Percentiles rank a stretch among this genome's conserved stretches.
These are phyloP conservation scores for Trialeurodes vaporariorum DNA, from an alignment of 1,140 invertebrate species.

Conservation along the genomic window DNA sequence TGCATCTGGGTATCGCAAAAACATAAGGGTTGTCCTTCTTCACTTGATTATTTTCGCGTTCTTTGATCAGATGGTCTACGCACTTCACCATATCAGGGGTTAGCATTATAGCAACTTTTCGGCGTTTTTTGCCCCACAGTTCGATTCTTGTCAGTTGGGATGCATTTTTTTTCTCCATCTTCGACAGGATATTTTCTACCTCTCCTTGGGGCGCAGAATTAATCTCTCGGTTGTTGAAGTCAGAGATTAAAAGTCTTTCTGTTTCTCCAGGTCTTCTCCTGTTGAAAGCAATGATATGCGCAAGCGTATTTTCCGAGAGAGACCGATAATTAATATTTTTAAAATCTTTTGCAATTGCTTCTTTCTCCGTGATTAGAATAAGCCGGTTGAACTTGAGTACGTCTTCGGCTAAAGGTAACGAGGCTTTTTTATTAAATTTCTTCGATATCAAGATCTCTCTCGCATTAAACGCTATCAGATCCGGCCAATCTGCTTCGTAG, in stretches of 20 bases:
- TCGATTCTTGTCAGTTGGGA: not conserved
- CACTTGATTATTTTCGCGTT: not conserved
- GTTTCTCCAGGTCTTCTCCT: not conserved
- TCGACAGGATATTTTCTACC: not conserved
- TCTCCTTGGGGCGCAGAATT: not conserved
- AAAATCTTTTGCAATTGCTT: not conserved
- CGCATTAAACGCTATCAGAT: not conserved
- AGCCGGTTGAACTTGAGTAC: not conserved
- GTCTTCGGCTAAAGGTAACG: not conserved
- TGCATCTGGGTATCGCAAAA: not conserved
- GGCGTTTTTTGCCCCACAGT: not conserved
- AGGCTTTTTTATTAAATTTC: not conserved
- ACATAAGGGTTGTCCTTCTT: not conserved
- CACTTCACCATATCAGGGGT: not conserved
- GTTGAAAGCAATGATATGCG: not conserved
- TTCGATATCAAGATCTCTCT: not conserved
- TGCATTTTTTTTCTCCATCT: not conserved
- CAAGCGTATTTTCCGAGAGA: not conserved
- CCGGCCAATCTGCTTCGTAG: not conserved
- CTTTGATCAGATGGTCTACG: not conserved
- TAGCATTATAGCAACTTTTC: not conserved
- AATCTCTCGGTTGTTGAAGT: not conserved
- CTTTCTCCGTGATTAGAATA: not conserved
- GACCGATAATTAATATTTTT: not conserved
- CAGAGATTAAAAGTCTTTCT: not conserved